These are phyloP conservation scores for Cheumatopsyche charites DNA, from an alignment of 1,140 invertebrate species.

Conservation along the genomic window DNA sequence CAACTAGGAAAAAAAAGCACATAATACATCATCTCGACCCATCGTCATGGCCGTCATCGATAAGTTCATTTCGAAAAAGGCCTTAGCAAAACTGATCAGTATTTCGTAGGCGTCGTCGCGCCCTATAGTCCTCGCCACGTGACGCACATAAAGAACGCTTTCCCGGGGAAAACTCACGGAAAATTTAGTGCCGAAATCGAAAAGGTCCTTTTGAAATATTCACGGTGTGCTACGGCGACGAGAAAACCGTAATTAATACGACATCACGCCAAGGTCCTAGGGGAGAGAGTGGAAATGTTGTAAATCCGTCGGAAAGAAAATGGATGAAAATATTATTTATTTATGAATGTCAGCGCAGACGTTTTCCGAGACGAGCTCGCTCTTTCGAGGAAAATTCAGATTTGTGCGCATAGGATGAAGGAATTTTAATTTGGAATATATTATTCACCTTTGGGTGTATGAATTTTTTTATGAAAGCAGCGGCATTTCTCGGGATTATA, in stretches of 20 bases:
- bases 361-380: too few species aligned
- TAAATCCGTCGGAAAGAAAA: slow-evolving; percentile 1
- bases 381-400: too few species aligned
- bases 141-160: slow-evolving; percentile 26
- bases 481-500: too few species aligned
- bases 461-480: too few species aligned
- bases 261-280: slow-evolving; percentile 6
- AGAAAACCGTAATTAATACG: slow-evolving; percentile 24
- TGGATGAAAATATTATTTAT: not conserved
- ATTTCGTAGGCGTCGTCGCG: slow-evolving; percentile 1
- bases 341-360: too few species aligned
- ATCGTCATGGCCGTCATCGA: not conserved
- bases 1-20: not conserved
- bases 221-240: not conserved
- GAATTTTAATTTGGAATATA: too few species aligned
- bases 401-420: too few species aligned
- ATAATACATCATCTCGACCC: not conserved
- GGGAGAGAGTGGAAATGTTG: not conserved
- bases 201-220: slow-evolving; percentile 13
- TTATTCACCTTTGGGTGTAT: too few species aligned
- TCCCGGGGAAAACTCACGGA: not conserved
- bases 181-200: not conserved
- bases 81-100: slow-evolving; percentile 20
- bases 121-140: slow-evolving; percentile 4
- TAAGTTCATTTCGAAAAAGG: not conserved